phyloP scores from a whole-genome alignment of 2,113 vertebrate species.

The Notarius quadriscutis region DNA sequence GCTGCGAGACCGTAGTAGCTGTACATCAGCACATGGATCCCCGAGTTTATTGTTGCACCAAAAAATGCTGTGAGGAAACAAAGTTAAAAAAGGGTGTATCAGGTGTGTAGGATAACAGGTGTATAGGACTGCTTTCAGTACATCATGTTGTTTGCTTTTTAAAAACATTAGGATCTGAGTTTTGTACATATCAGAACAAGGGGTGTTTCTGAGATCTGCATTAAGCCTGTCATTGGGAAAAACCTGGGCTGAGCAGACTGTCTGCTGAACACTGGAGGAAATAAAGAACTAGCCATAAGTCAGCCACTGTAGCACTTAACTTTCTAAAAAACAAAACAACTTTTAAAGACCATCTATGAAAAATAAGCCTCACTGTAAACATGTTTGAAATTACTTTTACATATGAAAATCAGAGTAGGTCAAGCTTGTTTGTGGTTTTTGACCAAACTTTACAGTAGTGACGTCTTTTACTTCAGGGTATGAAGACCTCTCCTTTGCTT shows the following conservation, averaged over 20 bases:
- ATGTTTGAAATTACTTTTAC: not conserved
- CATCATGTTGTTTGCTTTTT: not conserved
- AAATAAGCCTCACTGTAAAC: not conserved
- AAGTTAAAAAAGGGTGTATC: not conserved
- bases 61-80: constrained; percentile 83
- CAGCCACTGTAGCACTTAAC: too few species aligned
- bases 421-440: not conserved
- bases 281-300: not conserved
- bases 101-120: not conserved
- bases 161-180: not conserved
- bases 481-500: not conserved
- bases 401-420: not conserved
- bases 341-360: not conserved
- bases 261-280: not conserved
- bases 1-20: constrained; percentile 94
- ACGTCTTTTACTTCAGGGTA: too few species aligned
- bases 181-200: not conserved
- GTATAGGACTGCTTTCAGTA: not conserved
- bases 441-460: too few species aligned
- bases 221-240: not conserved
- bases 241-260: not conserved
- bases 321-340: too few species aligned
- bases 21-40: constrained; percentile 97
- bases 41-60: constrained; percentile 91
- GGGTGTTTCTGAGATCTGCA: not conserved